phyloP scores from a whole-genome alignment of 2,888 invertebrate species.

The Limenitis camilla region DNA sequence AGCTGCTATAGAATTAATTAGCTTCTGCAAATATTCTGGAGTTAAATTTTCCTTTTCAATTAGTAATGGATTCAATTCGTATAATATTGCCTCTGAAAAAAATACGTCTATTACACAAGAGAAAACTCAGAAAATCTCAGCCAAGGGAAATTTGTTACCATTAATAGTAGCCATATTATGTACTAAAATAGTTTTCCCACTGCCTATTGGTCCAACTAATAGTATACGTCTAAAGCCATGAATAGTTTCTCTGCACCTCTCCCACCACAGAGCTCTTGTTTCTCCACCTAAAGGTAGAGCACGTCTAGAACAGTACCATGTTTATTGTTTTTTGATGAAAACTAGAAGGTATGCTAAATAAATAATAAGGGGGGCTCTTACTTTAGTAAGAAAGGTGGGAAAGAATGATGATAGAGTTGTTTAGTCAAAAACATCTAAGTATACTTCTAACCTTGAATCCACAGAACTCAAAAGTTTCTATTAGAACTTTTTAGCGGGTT shows the following conservation, averaged over 20 bases:
- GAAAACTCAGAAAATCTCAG: not conserved
- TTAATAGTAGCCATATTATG: constrained; percentile 45
- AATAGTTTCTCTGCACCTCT: constrained; percentile 36
- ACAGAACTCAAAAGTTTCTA: no score
- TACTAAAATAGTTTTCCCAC: constrained; percentile 45
- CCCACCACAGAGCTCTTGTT: constrained; percentile 51
- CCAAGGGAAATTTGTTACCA: constrained; percentile 29
- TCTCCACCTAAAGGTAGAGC: constrained; percentile 42
- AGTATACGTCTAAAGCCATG: constrained; percentile 40
- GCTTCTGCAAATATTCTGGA: constrained; percentile 28
- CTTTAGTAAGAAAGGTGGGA: no score
- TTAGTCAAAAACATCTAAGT: no score
- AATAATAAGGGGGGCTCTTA: no score
- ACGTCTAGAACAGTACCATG: constrained; percentile 29
- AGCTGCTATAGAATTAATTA: constrained; percentile 31
- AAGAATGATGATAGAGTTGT: no score
- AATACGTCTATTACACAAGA: not conserved
- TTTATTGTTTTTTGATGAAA: not conserved
- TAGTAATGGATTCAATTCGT: constrained; percentile 39
- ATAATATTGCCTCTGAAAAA: constrained; percentile 46
- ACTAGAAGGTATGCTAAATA: not conserved
- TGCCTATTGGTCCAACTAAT: constrained; percentile 42
- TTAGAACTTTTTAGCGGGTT: no score
- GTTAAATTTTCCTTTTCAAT: constrained; percentile 30
- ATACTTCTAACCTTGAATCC: no score